Evolutionary conservation across 2,113 vertebrate genomes (phyloP), one percentile per base, ranked within the genome.

Genomic region (Atherinomorus stipes): DNA sequence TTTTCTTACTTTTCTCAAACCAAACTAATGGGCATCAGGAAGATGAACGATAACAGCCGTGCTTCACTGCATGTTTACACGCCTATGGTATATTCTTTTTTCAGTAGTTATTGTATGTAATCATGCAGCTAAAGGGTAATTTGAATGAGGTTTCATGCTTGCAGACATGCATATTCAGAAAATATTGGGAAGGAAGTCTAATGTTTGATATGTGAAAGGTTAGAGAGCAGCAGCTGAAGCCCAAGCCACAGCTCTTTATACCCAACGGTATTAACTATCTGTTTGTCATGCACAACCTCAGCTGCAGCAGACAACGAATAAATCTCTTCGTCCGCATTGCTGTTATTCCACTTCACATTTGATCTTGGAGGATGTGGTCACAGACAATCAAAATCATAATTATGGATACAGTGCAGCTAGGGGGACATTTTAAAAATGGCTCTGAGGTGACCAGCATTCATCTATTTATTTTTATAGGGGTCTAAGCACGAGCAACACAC

Each of bases 391-490:
- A 88, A 93, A 89, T 89, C 86, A 87, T 90, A 89, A 93, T 93
- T 91, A 90, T 85, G 81, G 81, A 87, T 90, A 90, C 86, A 77
- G 90, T 88, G 89, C 89, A 57, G 87, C 84, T 18, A 42, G 66
- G 84, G 81, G 81, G 71, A 84, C 64, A n/a, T 89, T 93, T 92
- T 84, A 87, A 93, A 92, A 93, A 90, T 85, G 91, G 78, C 79
- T 87, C 85, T 47, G 83, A 88, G 90, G 91, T 93, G 92, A 93
- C 89, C 90, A 63, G 88, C 83, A 75, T 90, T 94, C 90, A 93
- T 93, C 90, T 93, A 90, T 93, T 93, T 90, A 88, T 90, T 93
- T 91, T 94, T 92, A 91, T 91, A 83, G 90, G 88, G 88, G 85
- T 92, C 84, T 91, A 83, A 60, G 86, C 57, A 38, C 64, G 42